phyloP scores from a whole-genome alignment of 2,113 vertebrate genomes.

The Globicephala melas region DNA sequence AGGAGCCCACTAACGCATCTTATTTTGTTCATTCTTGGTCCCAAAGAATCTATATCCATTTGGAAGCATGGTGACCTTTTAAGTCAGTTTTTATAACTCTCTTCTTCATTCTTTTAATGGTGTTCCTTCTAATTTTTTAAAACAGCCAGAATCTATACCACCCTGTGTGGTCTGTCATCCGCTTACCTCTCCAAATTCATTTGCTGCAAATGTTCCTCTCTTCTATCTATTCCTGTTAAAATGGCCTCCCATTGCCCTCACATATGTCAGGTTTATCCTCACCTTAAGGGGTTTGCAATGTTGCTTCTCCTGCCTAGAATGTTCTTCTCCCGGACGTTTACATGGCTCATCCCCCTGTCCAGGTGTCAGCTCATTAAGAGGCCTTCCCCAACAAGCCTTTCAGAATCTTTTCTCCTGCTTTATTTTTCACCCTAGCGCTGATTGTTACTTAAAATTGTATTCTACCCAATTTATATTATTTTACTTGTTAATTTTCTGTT shows the following conservation, averaged over 20 bases:
- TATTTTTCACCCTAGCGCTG: background rate
- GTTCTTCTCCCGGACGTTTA: background rate
- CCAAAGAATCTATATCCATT: background rate
- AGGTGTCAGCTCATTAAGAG: background rate
- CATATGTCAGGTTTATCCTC: background rate
- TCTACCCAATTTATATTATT: background rate
- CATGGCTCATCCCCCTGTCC: accelerated
- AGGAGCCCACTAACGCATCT: background rate
- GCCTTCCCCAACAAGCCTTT: background rate
- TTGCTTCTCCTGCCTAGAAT: background rate
- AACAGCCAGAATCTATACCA: background rate
- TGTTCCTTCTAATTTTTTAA: background rate
- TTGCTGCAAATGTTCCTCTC: background rate
- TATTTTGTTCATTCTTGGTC: background rate
- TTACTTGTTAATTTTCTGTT: background rate
- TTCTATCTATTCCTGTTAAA: background rate
- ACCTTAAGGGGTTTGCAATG: background rate
- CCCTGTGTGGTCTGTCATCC: background rate
- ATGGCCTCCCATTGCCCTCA: background rate
- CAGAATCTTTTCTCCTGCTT: background rate
- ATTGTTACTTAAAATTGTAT: background rate
- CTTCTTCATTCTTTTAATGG: background rate
- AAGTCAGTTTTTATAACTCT: background rate
- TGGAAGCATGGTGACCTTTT: background rate
- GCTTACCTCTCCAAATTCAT: background rate